These are phyloP conservation scores for Anguilla japonica DNA, from an alignment of 2,113 vertebrate genomes.

Conservation along the genomic window DNA sequence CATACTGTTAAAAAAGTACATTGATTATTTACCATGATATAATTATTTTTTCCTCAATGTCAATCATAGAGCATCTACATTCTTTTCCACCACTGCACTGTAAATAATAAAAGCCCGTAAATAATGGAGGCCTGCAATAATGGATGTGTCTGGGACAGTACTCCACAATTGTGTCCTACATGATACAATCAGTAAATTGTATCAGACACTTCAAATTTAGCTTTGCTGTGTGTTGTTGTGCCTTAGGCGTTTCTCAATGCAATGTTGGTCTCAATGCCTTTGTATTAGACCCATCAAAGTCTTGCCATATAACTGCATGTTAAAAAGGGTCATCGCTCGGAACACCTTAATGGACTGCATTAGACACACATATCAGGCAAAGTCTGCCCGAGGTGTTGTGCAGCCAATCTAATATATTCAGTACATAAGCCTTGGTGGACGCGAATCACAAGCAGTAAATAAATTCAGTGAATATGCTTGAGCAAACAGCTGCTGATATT, in stretches of 20 bases:
- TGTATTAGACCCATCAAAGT: not conserved
- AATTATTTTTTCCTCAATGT: not conserved
- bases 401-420: conserved; percentile 22
- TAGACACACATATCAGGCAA: not conserved
- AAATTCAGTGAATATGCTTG: conserved; percentile 17
- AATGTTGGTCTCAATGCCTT: conserved; percentile 10
- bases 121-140: not conserved
- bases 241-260: not conserved
- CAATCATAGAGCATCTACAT: not conserved
- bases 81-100: not conserved
- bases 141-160: not conserved
- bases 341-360: conserved; percentile 1
- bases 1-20: not conserved
- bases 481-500: conserved; percentile 21
- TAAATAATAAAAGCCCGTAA: not conserved
- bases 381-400: conserved; percentile 5
- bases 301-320: not conserved
- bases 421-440: conserved; percentile 13
- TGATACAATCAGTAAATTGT: not conserved
- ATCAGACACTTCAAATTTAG: not conserved
- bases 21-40: not conserved
- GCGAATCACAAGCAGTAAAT: not conserved
- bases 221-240: not conserved
- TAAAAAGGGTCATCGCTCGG: not conserved
- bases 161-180: not conserved